Percentiles rank a stretch among this genome's conserved stretches.
Conservation (phyloP, 2,888 invertebrate genomes). For the Xestobium rufovillosum region DNA sequence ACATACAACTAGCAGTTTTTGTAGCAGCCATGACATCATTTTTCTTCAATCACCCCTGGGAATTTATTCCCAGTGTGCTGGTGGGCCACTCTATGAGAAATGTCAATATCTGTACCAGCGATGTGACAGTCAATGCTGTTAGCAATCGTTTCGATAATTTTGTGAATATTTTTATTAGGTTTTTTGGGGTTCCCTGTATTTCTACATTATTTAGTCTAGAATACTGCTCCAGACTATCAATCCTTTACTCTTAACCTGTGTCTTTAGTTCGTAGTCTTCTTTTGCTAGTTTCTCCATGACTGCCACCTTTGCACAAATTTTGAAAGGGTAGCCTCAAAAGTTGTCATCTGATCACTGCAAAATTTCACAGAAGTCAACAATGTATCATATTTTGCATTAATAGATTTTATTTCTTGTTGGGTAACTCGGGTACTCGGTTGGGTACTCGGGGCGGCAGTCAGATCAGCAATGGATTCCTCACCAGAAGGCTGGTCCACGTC, state of each 20-base stretch:
- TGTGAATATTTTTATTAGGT: constrained; percentile 7
- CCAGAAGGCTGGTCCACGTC: not conserved
- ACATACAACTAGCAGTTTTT: constrained; percentile 9
- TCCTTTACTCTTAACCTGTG: not conserved
- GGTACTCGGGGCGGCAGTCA: not conserved
- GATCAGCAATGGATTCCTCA: not conserved
- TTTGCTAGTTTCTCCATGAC: constrained; percentile 3
- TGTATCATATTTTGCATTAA: constrained; percentile 2
- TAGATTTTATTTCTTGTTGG: not conserved
- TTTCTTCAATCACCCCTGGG: constrained; percentile 6
- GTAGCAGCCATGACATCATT: constrained; percentile 11
- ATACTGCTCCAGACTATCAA: constrained; percentile 9
- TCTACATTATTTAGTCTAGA: constrained; percentile 9
- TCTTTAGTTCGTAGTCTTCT: constrained; percentile 7
- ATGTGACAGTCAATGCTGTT: not conserved
- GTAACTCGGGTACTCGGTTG: too few species aligned
- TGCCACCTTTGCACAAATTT: constrained; percentile 7
- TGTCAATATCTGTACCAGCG: not conserved
- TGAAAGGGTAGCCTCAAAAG: constrained; percentile 6
- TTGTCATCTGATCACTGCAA: constrained; percentile 10
- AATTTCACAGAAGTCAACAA: constrained; percentile 9
- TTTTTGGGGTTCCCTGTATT: constrained; percentile 9
- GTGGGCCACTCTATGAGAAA: not conserved
- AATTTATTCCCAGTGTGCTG: not conserved
- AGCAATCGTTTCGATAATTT: constrained; percentile 7